Percentiles rank a stretch among this genome's conserved stretches.
These are phyloP conservation scores for Archips xylosteana DNA, from an alignment of 2,888 invertebrate species.

Conservation along the genomic window DNA sequence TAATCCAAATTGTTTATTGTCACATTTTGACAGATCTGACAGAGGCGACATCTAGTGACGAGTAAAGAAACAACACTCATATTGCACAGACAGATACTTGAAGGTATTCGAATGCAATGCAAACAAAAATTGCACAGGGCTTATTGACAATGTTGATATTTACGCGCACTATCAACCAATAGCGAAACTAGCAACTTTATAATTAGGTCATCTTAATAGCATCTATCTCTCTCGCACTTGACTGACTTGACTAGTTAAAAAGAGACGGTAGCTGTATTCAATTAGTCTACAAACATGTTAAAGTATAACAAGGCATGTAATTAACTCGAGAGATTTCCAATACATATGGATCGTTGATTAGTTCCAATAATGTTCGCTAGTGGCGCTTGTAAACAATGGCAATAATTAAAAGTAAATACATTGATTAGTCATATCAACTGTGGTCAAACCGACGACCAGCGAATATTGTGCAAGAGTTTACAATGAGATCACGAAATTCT, in stretches of 20 bases:
- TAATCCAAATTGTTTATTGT: conserved; percentile 27
- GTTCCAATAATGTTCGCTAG: background rate
- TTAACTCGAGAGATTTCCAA: background rate
- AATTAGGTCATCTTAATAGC: background rate
- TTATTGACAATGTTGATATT: conserved; percentile 31
- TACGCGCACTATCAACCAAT: background rate
- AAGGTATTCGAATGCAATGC: conserved; percentile 36
- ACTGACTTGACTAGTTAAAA: conserved; percentile 2
- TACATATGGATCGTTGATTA: background rate
- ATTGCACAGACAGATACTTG: conserved; percentile 33
- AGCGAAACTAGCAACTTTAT: background rate
- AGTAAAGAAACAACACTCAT: conserved; percentile 12
- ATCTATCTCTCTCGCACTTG: conserved; percentile 1
- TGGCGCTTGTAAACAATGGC: conserved; percentile 12
- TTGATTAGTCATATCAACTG: conserved; percentile 27
- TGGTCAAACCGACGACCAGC: conserved; percentile 15
- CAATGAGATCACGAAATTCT: conserved; percentile 31
- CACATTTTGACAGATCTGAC: conserved; percentile 20
- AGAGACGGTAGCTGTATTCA: background rate
- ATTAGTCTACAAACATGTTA: background rate
- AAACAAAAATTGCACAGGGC: conserved; percentile 36
- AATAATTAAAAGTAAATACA: conserved; percentile 28
- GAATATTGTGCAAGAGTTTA: conserved; percentile 6
- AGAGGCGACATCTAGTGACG: conserved; percentile 12
- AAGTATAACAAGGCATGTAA: background rate